Evolutionary conservation across 2,113 vertebrate genomes (phyloP).

Genomic region (Panthera leo): DNA sequence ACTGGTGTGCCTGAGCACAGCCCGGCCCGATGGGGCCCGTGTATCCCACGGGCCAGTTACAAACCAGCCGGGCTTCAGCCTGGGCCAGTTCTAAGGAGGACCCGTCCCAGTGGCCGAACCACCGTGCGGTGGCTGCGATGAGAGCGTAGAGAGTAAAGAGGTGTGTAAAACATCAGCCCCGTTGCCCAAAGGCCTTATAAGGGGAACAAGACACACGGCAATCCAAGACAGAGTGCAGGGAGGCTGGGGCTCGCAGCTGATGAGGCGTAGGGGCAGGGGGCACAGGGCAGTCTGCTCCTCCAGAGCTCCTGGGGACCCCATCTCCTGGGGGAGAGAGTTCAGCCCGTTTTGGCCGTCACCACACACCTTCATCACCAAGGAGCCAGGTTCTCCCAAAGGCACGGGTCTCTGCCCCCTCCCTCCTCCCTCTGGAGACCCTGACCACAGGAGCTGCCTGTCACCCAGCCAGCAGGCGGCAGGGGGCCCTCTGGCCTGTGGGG

Average conservation of each 20-base stretch:
- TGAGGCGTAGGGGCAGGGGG: background rate
- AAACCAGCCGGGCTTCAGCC: background rate
- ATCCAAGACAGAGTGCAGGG: background rate
- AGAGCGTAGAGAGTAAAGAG: fast-evolving
- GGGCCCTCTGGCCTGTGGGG: background rate
- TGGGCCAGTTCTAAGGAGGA: background rate
- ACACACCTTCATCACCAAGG: background rate
- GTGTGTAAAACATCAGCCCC: fast-evolving
- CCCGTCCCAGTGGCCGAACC: fast-evolving
- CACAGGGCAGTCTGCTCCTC: background rate
- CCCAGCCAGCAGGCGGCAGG: background rate
- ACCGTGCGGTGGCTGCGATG: fast-evolving
- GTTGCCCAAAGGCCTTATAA: background rate
- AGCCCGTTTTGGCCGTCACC: background rate
- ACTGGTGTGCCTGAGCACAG: background rate
- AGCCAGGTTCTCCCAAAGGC: background rate
- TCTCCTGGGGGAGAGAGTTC: background rate
- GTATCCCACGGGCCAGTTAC: fast-evolving
- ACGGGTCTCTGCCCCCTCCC: too few species aligned
- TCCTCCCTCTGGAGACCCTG: fast-evolving
- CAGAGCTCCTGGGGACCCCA: background rate
- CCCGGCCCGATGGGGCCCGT: fast-evolving
- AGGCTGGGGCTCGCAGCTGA: background rate
- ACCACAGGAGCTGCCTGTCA: too few species aligned
- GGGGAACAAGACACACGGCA: background rate